These are phyloP conservation scores for Pristiophorus japonicus DNA, from an alignment of 2,113 vertebrate species.

Conservation along the genomic window DNA sequence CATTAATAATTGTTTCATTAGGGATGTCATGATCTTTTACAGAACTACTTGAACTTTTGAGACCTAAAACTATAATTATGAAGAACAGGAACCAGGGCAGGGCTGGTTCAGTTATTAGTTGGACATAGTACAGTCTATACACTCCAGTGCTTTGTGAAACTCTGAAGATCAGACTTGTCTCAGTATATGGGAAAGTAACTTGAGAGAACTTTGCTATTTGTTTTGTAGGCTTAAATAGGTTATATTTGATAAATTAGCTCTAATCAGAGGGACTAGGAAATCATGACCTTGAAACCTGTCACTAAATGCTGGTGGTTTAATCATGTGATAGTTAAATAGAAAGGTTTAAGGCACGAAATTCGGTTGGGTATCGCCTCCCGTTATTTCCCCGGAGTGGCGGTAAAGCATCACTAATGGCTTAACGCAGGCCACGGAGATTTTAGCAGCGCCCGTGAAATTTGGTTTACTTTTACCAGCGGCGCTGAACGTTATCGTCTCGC, in stretches of 20 bases:
- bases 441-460: too few species aligned
- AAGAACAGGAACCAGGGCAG: slow-evolving; percentile 28
- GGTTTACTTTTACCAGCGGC: too few species aligned
- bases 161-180: too few species aligned
- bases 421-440: too few species aligned
- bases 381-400: too few species aligned
- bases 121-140: background rate
- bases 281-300: background rate
- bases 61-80: slow-evolving; percentile 23
- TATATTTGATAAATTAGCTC: slow-evolving; percentile 10
- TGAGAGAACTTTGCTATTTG: background rate
- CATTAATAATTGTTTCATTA: slow-evolving; percentile 38
- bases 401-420: too few species aligned
- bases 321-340: background rate
- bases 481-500: too few species aligned
- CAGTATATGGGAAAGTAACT: background rate
- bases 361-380: too few species aligned
- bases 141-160: background rate
- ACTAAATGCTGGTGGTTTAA: background rate
- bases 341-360: too few species aligned
- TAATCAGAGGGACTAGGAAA: background rate
- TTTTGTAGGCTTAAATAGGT: slow-evolving; percentile 24
- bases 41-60: slow-evolving; percentile 27
- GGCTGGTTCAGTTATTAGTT: background rate
- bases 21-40: slow-evolving; percentile 32